These are phyloP conservation scores for Clitarchus hookeri DNA, from an alignment of 2,888 invertebrate genomes.

Conservation along the genomic window DNA sequence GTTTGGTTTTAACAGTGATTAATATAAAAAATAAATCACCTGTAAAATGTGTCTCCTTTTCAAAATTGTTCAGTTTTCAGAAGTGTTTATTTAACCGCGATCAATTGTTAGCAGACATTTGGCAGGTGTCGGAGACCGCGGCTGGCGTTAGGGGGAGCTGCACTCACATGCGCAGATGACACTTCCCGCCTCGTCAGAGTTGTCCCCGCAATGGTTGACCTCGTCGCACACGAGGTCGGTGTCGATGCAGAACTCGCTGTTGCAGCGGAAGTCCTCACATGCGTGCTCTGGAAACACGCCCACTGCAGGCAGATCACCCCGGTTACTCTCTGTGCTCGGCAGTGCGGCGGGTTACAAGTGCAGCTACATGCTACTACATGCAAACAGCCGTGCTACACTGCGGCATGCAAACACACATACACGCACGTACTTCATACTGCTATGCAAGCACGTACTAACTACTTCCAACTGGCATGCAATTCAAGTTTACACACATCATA, in stretches of 20 bases:
- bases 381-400: background rate
- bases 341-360: background rate
- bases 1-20: too few species aligned
- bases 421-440: too few species aligned
- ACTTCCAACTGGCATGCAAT: too few species aligned
- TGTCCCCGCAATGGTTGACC: conserved; percentile 92
- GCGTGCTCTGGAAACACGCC: conserved; percentile 71
- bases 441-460: too few species aligned
- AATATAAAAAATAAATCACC: too few species aligned
- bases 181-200: conserved; percentile 86
- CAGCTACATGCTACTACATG: background rate
- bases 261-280: conserved; percentile 88
- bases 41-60: too few species aligned
- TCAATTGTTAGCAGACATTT: too few species aligned
- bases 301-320: conserved; percentile 18
- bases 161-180: conserved; percentile 84
- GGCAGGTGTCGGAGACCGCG: too few species aligned
- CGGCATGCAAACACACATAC: too few species aligned
- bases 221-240: conserved; percentile 90
- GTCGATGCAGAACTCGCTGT: conserved; percentile 89
- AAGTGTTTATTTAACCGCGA: too few species aligned
- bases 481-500: too few species aligned
- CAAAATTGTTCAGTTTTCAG: too few species aligned
- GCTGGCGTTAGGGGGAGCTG: background rate
- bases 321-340: background rate